Evolutionary conservation across 1,140 invertebrate genomes (phyloP).

Genomic region (Cephus cinctus): DNA sequence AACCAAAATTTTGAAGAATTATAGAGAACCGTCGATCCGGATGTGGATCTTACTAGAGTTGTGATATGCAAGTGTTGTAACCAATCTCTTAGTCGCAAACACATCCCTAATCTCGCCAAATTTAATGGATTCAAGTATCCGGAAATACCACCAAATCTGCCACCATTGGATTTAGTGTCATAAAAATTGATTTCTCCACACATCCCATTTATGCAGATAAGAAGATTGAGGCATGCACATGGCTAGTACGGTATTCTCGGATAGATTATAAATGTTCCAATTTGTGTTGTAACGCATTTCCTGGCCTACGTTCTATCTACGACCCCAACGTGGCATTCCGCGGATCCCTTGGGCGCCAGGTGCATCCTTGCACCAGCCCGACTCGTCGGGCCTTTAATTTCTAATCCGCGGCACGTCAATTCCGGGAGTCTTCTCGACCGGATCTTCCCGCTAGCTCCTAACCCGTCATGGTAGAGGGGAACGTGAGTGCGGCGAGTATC

Average conservation of each 20-base stretch:
- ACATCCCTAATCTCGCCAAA: conserved; percentile 3
- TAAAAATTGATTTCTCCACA: conserved; percentile 8
- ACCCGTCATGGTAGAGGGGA: too few species aligned
- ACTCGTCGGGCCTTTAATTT: too few species aligned
- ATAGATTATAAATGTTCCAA: conserved; percentile 41
- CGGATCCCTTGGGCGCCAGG: too few species aligned
- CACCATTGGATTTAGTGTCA: not conserved
- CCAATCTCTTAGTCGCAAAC: not conserved
- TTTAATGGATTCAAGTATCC: conserved; percentile 12
- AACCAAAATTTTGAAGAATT: not conserved
- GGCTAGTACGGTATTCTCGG: conserved; percentile 34
- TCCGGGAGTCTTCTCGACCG: too few species aligned
- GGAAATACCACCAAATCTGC: conserved; percentile 5
- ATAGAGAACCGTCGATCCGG: not conserved
- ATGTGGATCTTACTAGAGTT: not conserved
- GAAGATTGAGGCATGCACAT: conserved; percentile 5
- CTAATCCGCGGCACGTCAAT: too few species aligned
- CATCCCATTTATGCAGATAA: conserved; percentile 11
- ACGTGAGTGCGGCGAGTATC: too few species aligned
- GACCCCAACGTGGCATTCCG: too few species aligned
- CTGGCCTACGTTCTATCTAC: too few species aligned
- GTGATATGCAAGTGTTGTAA: conserved; percentile 4
- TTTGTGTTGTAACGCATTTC: too few species aligned
- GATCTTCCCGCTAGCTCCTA: too few species aligned
- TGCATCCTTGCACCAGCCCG: too few species aligned